These are phyloP conservation scores for Hemithea aestivaria DNA, from an alignment of 2,888 invertebrate genomes.

Conservation along the genomic window DNA sequence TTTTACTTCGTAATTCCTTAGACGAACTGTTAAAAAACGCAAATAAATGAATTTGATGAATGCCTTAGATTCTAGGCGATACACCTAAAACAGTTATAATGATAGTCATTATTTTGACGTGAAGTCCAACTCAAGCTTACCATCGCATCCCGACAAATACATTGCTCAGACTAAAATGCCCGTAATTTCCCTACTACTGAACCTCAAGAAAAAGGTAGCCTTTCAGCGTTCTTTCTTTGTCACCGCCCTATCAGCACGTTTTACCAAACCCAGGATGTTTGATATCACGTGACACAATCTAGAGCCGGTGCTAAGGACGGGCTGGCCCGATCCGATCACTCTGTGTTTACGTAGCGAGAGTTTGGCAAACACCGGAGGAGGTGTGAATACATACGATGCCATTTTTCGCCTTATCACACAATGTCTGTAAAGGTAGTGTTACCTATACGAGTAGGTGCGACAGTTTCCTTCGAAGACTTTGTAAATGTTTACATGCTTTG, in stretches of 20 bases:
- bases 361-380: conserved; percentile 52
- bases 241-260: conserved; percentile 8
- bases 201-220: no score
- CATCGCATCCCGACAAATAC: no score
- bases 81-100: no score
- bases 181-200: no score
- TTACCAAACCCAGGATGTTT: conserved; percentile 14
- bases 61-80: no score
- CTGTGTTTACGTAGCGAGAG: conserved; percentile 52
- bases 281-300: conserved; percentile 17
- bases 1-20: no score
- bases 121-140: no score
- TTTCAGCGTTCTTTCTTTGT: no score
- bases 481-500: conserved; percentile 2
- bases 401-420: conserved; percentile 38
- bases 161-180: no score
- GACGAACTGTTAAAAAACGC: no score
- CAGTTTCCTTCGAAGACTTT: conserved; percentile 11
- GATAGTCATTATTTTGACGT: no score
- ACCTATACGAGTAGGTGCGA: conserved; percentile 22
- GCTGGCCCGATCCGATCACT: conserved; percentile 50
- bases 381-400: conserved; percentile 36
- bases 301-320: conserved; percentile 30
- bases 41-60: no score
- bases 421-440: conserved; percentile 25